A percentile compares a stretch with the other conserved stretches of the same genome.
phyloP scores from a whole-genome alignment of 2,888 invertebrate genomes.

The Nemapogon koenigi region DNA sequence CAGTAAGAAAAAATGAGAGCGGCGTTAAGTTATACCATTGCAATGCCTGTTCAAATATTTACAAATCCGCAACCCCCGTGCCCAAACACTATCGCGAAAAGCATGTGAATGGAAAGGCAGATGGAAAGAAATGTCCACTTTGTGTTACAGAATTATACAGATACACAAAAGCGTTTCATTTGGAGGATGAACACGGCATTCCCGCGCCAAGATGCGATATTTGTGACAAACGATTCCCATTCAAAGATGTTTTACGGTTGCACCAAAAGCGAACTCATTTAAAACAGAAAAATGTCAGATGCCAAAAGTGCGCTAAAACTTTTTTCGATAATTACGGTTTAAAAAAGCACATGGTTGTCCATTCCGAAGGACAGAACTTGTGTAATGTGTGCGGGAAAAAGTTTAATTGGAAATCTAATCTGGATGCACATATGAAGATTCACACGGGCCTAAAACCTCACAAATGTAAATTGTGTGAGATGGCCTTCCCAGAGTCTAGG shows the following conservation, averaged over 20 bases:
- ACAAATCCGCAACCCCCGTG: constrained; percentile 21
- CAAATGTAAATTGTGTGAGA: constrained; percentile 1
- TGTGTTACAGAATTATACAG: constrained; percentile 28
- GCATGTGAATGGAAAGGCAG: constrained; percentile 14
- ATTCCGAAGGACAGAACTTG: constrained; percentile 14
- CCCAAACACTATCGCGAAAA: constrained; percentile 12
- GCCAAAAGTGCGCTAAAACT: constrained; percentile 17
- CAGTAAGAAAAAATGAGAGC: constrained; percentile 17
- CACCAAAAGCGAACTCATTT: constrained; percentile 14
- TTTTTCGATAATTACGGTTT: constrained; percentile 15
- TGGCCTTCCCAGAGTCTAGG: background rate
- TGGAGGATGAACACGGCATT: constrained; percentile 17
- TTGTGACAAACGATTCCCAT: constrained; percentile 13
- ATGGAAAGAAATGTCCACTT: constrained; percentile 27
- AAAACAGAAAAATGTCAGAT: constrained; percentile 12
- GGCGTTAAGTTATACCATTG: constrained; percentile 18
- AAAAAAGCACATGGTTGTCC: constrained; percentile 20
- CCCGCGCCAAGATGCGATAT: constrained; percentile 11
- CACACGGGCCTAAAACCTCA: background rate
- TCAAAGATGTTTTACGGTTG: constrained; percentile 8
- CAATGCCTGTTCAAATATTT: constrained; percentile 26
- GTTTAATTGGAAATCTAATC: constrained; percentile 4
- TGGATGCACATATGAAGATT: constrained; percentile 9
- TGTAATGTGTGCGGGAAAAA: background rate
- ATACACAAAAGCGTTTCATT: constrained; percentile 26